Conservation (phyloP, 2,888 invertebrate genomes). For the Phaedon cochleariae region DNA sequence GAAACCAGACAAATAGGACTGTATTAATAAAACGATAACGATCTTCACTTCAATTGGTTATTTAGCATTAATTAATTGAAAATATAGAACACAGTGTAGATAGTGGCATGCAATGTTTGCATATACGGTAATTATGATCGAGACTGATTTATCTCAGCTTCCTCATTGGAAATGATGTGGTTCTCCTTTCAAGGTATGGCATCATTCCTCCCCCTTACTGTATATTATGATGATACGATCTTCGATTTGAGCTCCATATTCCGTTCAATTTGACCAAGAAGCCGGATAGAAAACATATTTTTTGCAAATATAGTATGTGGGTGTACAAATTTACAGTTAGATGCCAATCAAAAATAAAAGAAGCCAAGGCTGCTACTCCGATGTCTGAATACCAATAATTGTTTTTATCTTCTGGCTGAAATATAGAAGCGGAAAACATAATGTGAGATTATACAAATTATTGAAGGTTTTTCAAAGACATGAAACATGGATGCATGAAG, state of each 20-base stretch:
- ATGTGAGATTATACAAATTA: too few species aligned
- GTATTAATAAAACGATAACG: conserved; percentile 46
- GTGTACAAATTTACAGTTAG: background rate
- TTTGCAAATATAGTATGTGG: background rate
- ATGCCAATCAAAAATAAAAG: too few species aligned
- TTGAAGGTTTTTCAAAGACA: too few species aligned
- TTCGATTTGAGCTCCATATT: background rate
- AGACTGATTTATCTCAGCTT: conserved; percentile 29
- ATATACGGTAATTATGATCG: conserved; percentile 29
- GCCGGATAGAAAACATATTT: background rate
- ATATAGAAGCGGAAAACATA: too few species aligned
- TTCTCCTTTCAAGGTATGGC: background rate
- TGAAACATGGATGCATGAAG: too few species aligned
- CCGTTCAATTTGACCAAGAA: background rate
- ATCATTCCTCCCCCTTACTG: background rate
- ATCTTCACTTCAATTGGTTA: conserved; percentile 48
- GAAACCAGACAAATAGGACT: conserved; percentile 48
- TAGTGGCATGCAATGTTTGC: conserved; percentile 34
- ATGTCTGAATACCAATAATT: too few species aligned
- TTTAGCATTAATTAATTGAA: conserved; percentile 52
- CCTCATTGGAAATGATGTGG: conserved; percentile 23
- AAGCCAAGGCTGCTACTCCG: too few species aligned
- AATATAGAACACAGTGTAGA: conserved; percentile 44
- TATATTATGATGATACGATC: background rate
- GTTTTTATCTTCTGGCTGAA: too few species aligned